Evolutionary conservation across 64 coral and sea anemone genomes (phyloP), one percentile per base, ranked within the genome.

Genomic region (Astreopora myriophthalma): DNA sequence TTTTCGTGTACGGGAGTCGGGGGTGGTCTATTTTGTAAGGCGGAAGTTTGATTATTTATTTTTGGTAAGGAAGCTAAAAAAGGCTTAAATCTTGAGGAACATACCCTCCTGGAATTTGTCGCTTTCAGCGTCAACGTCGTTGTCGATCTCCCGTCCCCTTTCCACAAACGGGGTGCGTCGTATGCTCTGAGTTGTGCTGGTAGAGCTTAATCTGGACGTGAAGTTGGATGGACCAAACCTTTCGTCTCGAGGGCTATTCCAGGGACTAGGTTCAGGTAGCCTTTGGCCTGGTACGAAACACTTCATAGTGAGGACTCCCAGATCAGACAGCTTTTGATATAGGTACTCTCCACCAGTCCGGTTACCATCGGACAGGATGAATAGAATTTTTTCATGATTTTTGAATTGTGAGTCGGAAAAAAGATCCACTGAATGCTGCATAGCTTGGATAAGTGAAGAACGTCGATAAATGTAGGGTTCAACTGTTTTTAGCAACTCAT

Each of bases 121-220:
- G n/a, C n/a, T n/a, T n/a, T n/a, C n/a, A n/a, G n/a, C n/a, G n/a
- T n/a, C n/a, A n/a, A n/a, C n/a, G n/a, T 51, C 34, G 36, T 52
- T 51, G 25, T 92, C 90, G 12, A 92, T 85, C 0, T 10, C 51
- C 90, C 90, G 86, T 35, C 37, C 90, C 30, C 81, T 69, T 39
- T 92, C 86, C 13, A 76, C 60, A 61, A 92, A 92, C 14, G 86
- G 74, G 1, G 90, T 63, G 67, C 90, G 80, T 30, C 80, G 90
- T 33, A 92, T 33, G 8, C 0, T 4, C 34, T 92, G 49, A 2
- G 90, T 92, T 61, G 70, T 7, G 6, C 86, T 44, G 33, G 13
- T 48, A 5, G 90, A 92, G 57, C 90, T 92, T 34, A 92, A 3
- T 84, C 6, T 1, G 48, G 86, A 92, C 71, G 86, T 22, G 30